Evolutionary conservation across 2,888 invertebrate genomes (phyloP), one percentile per base, ranked within the genome.

Genomic region (Andrena praecox): DNA sequence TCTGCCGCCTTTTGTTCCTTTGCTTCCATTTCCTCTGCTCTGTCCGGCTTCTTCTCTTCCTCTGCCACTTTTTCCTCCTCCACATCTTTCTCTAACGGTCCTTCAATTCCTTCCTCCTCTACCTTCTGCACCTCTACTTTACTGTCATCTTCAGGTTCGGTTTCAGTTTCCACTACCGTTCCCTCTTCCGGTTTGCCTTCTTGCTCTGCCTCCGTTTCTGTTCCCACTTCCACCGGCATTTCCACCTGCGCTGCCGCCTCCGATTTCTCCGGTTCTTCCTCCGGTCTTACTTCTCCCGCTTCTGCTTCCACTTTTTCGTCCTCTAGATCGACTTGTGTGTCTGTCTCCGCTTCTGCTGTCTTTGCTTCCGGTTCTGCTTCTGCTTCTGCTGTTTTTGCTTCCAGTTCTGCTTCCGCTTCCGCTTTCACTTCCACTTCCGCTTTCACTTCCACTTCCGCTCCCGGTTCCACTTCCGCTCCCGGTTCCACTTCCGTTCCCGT

Each of bases 261-360:
- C 1, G 35, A 4, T 48, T 35, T n/a, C 35, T 24, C 48, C 29
- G 33, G 10, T 42, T 20, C 62, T n/a, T 31, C 24, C 2, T 71
- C n/a, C 12, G 10, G n/a, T 6, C 10, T 16, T 24, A 3, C 29
- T 42, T 62, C 10, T 52, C 66, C 64, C 8, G 31, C 10, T 24
- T 54, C 52, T 7, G 63, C 29, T 16, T 7, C 10, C 7, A 1
- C n/a, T 6, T 64, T 35, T 35, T 33, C 67, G 0, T 8, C 4
- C 10, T 3, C 52, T 52, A 10, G 8, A 16, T 64, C 56, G 7
- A 52, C 8, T 27, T 56, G 42, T 10, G 5, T 33, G 33, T 83
- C 78, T 0, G 73, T 76, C 12, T 77, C 77, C 4, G 80, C 71
- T 2, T 79, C 79, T 8, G 74, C 77, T 0, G 24, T 69, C 82